Evolutionary conservation across 2,888 invertebrate genomes (phyloP).

Genomic region (Acanthosepion lycidas): DNA sequence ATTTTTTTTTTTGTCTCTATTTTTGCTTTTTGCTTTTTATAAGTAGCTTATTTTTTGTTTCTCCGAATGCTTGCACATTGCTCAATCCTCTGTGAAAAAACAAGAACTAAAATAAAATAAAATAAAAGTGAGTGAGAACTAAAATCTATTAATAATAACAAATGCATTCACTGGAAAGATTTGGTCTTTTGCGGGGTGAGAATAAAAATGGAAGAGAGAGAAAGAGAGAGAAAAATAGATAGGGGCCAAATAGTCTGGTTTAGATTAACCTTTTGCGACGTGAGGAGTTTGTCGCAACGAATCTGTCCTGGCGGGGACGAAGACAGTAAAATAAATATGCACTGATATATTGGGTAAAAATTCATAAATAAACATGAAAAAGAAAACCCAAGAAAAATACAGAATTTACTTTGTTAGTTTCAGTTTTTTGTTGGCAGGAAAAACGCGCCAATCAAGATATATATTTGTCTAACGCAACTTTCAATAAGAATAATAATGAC

Average conservation of each 20-base stretch:
- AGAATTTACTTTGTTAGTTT: background rate
- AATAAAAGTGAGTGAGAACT: background rate
- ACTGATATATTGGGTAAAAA: background rate
- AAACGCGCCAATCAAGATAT: background rate
- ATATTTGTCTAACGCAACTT: background rate
- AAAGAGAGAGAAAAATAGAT: background rate
- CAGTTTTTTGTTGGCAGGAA: background rate
- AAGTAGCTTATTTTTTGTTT: background rate
- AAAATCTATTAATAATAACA: background rate
- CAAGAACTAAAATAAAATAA: background rate
- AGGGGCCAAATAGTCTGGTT: background rate
- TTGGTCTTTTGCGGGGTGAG: background rate
- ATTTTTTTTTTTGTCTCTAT: background rate
- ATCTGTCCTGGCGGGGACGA: background rate
- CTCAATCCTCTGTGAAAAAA: background rate
- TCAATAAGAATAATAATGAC: background rate
- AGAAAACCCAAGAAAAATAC: background rate
- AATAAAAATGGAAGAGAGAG: no score
- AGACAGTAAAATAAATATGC: background rate
- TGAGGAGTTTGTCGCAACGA: background rate
- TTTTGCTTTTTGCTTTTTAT: background rate
- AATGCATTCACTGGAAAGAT: background rate
- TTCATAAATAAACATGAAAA: background rate
- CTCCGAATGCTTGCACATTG: background rate
- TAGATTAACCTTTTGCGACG: background rate